Evolutionary conservation across 2,888 invertebrate genomes (phyloP).

Genomic region (Willowsia nigromaculata): DNA sequence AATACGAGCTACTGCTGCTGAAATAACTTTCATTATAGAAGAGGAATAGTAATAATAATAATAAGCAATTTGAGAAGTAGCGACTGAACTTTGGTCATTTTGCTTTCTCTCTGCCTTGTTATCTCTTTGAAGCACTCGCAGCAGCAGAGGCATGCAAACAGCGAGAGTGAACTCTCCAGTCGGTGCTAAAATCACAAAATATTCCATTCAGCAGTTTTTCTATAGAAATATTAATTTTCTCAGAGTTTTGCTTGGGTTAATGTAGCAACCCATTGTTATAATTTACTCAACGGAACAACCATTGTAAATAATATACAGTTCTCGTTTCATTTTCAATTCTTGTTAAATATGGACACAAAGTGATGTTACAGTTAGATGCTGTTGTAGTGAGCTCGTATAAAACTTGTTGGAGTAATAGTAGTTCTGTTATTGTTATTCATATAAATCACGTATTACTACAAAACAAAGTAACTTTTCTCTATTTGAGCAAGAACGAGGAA

Average conservation of each 20-base stretch:
- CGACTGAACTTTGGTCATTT: not conserved
- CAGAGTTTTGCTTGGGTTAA: too few species aligned
- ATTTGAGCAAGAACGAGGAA: not conserved
- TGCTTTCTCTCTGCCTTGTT: not conserved
- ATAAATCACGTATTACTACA: not conserved
- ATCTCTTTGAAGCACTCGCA: not conserved
- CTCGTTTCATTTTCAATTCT: too few species aligned
- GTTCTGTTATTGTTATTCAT: too few species aligned
- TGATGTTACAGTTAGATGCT: too few species aligned
- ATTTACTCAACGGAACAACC: too few species aligned
- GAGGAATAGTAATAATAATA: not conserved
- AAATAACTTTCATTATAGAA: not conserved
- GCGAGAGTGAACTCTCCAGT: not conserved
- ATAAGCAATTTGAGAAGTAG: not conserved
- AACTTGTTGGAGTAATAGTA: too few species aligned
- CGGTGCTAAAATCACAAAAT: not conserved
- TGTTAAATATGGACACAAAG: too few species aligned
- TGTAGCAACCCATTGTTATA: too few species aligned
- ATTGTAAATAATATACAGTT: too few species aligned
- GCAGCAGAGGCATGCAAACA: not conserved
- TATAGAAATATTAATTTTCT: not conserved
- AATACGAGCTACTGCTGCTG: not conserved
- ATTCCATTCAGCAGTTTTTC: not conserved
- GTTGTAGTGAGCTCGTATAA: too few species aligned
- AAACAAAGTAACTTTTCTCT: not conserved